Evolutionary conservation across 2,797 vertebrate species (phyloP).

Genomic region (Pseudochirops cupreus): DNA sequence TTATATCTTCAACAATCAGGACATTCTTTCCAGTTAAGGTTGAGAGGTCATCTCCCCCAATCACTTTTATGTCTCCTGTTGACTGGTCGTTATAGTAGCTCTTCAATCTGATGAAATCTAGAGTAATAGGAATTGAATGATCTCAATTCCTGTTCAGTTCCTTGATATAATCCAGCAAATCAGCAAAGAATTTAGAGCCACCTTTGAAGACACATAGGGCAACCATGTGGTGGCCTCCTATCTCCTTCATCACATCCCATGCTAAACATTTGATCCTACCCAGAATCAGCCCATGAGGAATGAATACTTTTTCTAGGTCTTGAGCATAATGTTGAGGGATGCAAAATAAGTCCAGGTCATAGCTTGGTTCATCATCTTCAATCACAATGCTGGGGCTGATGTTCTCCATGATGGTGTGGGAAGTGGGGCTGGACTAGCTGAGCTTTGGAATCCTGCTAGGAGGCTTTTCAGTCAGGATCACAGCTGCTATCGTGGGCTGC

Average conservation of each 20-base stretch:
- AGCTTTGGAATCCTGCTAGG: no score
- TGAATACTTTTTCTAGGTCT: neutral
- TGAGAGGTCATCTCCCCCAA: constrained; percentile 94
- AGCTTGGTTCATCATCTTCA: neutral
- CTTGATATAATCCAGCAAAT: constrained; percentile 96
- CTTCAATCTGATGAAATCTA: constrained; percentile 97
- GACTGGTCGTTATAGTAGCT: constrained; percentile 95
- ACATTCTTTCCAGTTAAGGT: constrained; percentile 93
- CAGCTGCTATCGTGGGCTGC: no score
- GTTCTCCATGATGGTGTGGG: neutral
- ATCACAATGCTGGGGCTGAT: neutral
- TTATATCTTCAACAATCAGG: constrained; percentile 89
- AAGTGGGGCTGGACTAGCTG: rapidly evolving
- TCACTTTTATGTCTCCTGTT: constrained; percentile 96
- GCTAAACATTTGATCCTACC: constrained; percentile 96
- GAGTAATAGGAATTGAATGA: constrained; percentile 96
- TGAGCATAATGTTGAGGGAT: neutral
- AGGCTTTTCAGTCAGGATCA: no score
- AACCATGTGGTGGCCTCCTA: constrained; percentile 95
- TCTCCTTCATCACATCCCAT: constrained; percentile 95
- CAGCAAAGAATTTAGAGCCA: constrained; percentile 96
- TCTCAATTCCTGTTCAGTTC: constrained; percentile 96
- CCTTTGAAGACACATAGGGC: constrained; percentile 97
- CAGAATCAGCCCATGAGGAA: constrained; percentile 47
- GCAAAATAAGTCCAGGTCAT: neutral